Evolutionary conservation across 2,113 vertebrate species (phyloP).

Genomic region (Sapajus apella): DNA sequence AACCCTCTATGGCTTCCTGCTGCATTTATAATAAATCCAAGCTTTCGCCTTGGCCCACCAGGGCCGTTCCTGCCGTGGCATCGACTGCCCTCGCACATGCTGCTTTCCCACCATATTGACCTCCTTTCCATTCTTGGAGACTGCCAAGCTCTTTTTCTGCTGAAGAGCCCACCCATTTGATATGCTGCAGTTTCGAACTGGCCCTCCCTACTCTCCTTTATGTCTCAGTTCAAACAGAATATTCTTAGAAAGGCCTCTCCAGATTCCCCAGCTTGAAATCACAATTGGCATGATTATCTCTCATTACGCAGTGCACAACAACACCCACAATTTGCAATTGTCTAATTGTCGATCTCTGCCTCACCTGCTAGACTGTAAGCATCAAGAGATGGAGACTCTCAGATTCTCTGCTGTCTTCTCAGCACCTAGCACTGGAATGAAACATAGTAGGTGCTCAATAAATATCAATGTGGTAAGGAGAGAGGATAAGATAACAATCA

Average conservation of each 20-base stretch:
- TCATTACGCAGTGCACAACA: not conserved
- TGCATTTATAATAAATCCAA: not conserved
- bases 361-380: not conserved
- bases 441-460: not conserved
- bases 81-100: not conserved
- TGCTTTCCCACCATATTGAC: not conserved
- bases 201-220: not conserved
- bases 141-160: not conserved
- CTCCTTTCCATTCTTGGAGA: not conserved
- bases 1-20: not conserved
- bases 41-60: not conserved
- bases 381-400: not conserved
- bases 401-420: not conserved
- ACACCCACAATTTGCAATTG: not conserved
- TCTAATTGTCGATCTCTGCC: not conserved
- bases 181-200: not conserved
- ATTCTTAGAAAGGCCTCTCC: not conserved
- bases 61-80: no score
- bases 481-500: not conserved
- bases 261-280: not conserved
- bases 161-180: not conserved
- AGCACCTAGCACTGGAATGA: not conserved
- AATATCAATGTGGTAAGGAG: not conserved
- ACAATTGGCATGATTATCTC: not conserved
- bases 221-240: not conserved